Conservation (phyloP, 2,113 vertebrate genomes). For the Cololabis saira region DNA sequence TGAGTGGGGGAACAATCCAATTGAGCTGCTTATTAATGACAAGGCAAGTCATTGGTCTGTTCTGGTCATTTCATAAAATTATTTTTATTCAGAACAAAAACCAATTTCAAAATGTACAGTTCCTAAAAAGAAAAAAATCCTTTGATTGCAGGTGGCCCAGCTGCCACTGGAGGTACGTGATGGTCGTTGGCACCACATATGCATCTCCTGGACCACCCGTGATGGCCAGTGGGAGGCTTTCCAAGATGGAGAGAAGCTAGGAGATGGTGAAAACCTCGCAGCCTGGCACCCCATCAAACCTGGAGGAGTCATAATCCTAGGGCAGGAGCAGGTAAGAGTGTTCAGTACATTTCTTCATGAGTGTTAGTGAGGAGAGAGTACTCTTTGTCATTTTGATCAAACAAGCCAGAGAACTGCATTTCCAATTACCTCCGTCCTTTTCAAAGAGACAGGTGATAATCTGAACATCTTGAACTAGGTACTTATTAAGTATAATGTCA, state of each 20-base stretch:
- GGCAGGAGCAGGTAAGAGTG: slow-evolving; percentile 94
- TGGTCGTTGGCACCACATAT: slow-evolving; percentile 96
- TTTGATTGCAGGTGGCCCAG: slow-evolving; percentile 86
- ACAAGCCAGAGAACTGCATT: not conserved
- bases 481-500: too few relatives aligned
- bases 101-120: not conserved
- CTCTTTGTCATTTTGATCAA: too few relatives aligned
- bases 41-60: slow-evolving; percentile 83
- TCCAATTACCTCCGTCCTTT: not conserved
- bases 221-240: slow-evolving; percentile 97
- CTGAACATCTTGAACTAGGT: too few relatives aligned
- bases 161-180: slow-evolving; percentile 92
- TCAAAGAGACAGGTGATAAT: too few relatives aligned
- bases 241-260: slow-evolving; percentile 91
- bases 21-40: slow-evolving; percentile 96
- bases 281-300: slow-evolving; percentile 99
- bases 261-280: slow-evolving; percentile 93
- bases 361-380: not conserved
- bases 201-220: slow-evolving; percentile 94
- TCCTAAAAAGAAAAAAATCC: not conserved
- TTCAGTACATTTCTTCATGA: not conserved
- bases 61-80: not conserved
- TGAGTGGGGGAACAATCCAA: slow-evolving; percentile 98
- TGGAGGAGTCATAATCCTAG: slow-evolving; percentile 93
- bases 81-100: not conserved